Base-by-base conservation (phyloP, 1,140 invertebrate species). In the Papilio xuthus region DNA sequence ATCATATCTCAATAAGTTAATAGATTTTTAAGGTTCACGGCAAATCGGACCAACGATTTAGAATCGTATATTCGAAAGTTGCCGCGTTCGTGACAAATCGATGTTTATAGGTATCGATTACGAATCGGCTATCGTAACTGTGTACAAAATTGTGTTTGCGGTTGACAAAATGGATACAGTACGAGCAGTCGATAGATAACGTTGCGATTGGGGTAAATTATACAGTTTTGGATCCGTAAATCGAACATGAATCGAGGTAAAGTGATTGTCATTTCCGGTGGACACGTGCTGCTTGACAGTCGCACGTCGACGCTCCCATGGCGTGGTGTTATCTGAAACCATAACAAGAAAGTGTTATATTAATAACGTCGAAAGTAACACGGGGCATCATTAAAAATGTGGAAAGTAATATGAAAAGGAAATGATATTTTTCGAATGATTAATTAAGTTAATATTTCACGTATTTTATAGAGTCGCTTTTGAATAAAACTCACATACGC, bases 251-350 rank as follows among this genome's bases (percentile, higher is more conserved):
- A 69, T 72, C 42, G n/a, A 76, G 26, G 50, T 81, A 81, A 85
- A 83, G 82, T 83, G 84, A 80, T 79, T 79, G 72, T 83, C 56
- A 81, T 83, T 75, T 67, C 56, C 70, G 53, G 28, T 71, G 18
- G 20, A 41, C 72, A 75, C 75, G 79, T 50, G 79, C 78, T 69
- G 72, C 47, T 80, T 56, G 81, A 63, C 78, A 81, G 71, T 76
- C 80, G 77, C 73, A 63, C 84, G 87, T 85, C 82, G 75, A 84
- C 83, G 82, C 81, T 84, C 41, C 56, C 77, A 79, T 86, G 84
- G 89, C 89, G 84, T 86, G 81, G 84, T 92, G 91, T 93, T 93
- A 93, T 93, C 91, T 93, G 91, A 72, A 91, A 92, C 26, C 70
- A 10, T 37, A 76, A 41, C 28, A 82, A 78, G 18, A 79, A 15